Evolutionary conservation across 1,140 invertebrate genomes (phyloP), one percentile per base, ranked within the genome.

Genomic region (Ips nitidus): DNA sequence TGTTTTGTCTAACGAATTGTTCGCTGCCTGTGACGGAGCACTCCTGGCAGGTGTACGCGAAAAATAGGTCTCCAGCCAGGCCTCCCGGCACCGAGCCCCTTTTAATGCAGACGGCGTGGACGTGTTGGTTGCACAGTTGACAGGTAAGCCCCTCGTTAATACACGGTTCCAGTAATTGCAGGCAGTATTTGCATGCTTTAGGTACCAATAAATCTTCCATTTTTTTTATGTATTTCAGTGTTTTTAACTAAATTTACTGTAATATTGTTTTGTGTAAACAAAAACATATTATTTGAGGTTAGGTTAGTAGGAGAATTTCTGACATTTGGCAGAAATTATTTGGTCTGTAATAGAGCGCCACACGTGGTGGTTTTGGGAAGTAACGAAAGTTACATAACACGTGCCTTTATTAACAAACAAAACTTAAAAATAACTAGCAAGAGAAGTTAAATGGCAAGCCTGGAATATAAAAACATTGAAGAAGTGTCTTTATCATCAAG

Each of bases 401-500:
- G 22, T 22, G 22, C 22, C 22, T 22, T 22, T 22, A 22, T 22
- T 22, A 22, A 22, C 22, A 22, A 22, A 22, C 22, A 22, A 22
- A 22, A 22, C 22, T 22, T 22, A 0, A 22, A 22, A 22, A 22
- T 22, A 22, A 22, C 22, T 22, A 22, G 22, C 22, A 22, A 22
- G 0, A 0, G 22, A 22, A 22, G 22, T 50, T 50, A 50, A 50
- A 50, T 6, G 45, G 45, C 45, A 56, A 56, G 38, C 53, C 36
- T 22, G 45, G 60, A 8, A 5, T 43, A 22, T 5, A 62, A 22
- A 62, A 22, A 62, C 60, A 98, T 93, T 55, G 94, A 92, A 70
- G 94, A 90, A 8, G 92, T 91, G 82, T 98, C 96, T 80, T 95
- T 92, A 76, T 93, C 91, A 7, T 91, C 91, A 78, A 95, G 97